Evolutionary conservation across 2,113 vertebrate genomes (phyloP).

Genomic region (Gnathonemus longibarbis): DNA sequence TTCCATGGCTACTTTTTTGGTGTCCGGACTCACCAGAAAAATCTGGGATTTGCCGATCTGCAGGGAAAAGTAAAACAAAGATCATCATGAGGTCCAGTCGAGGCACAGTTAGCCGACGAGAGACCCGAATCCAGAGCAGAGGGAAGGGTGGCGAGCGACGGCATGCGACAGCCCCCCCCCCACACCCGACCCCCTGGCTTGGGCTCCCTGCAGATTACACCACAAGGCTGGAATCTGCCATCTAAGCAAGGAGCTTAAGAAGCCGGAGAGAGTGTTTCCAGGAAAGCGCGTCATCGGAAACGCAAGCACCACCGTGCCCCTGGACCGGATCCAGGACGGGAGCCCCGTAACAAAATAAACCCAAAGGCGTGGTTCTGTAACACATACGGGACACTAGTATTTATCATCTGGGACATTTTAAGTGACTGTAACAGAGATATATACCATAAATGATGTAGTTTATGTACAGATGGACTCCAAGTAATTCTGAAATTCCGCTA

Average conservation of each 20-base stretch:
- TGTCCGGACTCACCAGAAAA: constrained; percentile 95
- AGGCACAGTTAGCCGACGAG: neutral
- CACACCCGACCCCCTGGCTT: neutral
- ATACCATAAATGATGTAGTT: neutral
- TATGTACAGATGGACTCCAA: neutral
- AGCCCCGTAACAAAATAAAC: neutral
- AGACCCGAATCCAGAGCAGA: neutral
- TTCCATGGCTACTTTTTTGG: constrained; percentile 91
- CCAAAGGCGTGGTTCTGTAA: neutral
- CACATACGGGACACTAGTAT: neutral
- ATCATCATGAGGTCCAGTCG: neutral
- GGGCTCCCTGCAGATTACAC: neutral
- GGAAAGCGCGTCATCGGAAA: neutral
- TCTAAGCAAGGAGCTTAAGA: neutral
- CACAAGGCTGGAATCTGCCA: neutral
- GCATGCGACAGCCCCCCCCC: neutral
- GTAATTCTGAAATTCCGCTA: neutral
- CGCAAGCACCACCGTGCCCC: neutral
- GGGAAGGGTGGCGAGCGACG: neutral
- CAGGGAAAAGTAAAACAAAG: constrained; percentile 40
- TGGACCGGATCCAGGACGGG: neutral
- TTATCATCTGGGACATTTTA: neutral
- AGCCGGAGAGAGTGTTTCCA: neutral
- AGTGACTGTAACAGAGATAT: neutral
- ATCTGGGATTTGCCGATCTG: constrained; percentile 93